A percentile compares a stretch with the other conserved stretches of the same genome.
These are phyloP conservation scores for Epistrophella euchroma DNA, from an alignment of 2,888 invertebrate species.

Conservation along the genomic window DNA sequence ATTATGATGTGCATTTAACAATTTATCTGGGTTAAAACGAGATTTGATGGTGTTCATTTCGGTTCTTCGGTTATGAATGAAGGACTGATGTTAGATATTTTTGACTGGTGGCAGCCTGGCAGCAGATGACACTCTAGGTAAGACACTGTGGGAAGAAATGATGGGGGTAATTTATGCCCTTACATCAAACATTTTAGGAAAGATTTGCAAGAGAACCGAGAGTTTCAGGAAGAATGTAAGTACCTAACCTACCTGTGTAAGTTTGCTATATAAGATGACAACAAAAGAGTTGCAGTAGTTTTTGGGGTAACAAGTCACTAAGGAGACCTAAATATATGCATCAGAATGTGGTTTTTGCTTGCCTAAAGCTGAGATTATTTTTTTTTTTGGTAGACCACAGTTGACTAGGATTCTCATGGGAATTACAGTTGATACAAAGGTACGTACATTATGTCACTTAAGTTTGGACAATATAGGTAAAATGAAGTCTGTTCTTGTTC, in stretches of 20 bases:
- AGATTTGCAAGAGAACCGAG: neutral
- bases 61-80: constrained; percentile 10
- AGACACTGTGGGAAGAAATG: neutral
- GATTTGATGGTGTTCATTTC: constrained; percentile 60
- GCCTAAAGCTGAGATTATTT: neutral
- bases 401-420: no score
- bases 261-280: neutral
- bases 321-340: neutral
- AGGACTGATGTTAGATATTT: constrained; percentile 15
- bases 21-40: constrained; percentile 62
- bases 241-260: no score
- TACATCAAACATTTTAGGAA: neutral
- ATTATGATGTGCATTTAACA: constrained; percentile 70
- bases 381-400: neutral
- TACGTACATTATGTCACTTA: no score
- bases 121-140: constrained; percentile 29
- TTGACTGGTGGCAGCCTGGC: constrained; percentile 33
- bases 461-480: no score
- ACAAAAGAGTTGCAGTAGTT: neutral
- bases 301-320: neutral
- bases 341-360: neutral
- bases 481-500: no score
- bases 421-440: no score
- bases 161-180: constrained; percentile 21
- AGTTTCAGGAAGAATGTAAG: neutral